Evolutionary conservation across 2,888 invertebrate genomes (phyloP).

Genomic region (Drosophila anomelani): DNA sequence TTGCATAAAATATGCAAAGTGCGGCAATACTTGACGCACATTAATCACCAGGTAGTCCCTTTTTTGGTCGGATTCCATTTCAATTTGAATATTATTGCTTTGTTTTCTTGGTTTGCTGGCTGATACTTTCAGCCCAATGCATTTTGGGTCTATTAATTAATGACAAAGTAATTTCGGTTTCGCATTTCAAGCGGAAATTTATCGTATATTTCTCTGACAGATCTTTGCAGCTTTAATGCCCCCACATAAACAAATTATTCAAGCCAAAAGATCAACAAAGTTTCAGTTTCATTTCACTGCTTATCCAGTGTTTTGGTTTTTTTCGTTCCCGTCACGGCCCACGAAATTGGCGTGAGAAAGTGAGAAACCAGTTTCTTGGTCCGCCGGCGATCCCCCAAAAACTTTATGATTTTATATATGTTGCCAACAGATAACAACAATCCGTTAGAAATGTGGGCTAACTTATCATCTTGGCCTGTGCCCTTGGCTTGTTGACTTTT

Average conservation of each 20-base stretch:
- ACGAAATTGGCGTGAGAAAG: constrained; percentile 79
- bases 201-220: constrained; percentile 53
- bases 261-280: constrained; percentile 17
- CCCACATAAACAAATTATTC: constrained; percentile 29
- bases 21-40: constrained; percentile 39
- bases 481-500: constrained; percentile 14
- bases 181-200: constrained; percentile 56
- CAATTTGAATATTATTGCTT: constrained; percentile 10
- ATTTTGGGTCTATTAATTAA: constrained; percentile 42
- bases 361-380: constrained; percentile 69
- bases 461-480: constrained; percentile 41
- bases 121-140: constrained; percentile 22
- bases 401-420: not conserved
- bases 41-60: constrained; percentile 36
- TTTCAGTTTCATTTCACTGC: constrained; percentile 40
- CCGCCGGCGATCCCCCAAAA: constrained; percentile 3
- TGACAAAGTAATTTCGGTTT: constrained; percentile 46
- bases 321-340: constrained; percentile 45
- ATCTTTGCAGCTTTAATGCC: constrained; percentile 51
- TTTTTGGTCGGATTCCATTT: constrained; percentile 19
- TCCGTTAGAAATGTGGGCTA: constrained; percentile 40
- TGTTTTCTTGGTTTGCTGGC: not conserved
- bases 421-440: constrained; percentile 13
- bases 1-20: constrained; percentile 57
- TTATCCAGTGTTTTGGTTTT: constrained; percentile 14